Evolutionary conservation across 2,113 vertebrate species (phyloP).

Genomic region (Brachyhypopomus gauderio): DNA sequence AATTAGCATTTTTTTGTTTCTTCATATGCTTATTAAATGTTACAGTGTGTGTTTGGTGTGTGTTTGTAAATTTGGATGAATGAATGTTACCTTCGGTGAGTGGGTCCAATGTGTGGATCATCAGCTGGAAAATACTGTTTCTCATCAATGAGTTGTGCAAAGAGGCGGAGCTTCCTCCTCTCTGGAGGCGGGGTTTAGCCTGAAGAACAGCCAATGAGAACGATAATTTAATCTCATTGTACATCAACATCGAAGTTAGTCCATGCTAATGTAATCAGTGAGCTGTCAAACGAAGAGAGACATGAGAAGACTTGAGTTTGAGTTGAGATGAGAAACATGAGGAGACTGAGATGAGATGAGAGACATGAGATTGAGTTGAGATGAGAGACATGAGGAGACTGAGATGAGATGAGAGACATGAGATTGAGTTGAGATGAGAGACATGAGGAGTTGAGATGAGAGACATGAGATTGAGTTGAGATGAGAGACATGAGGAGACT

Average conservation of each 20-base stretch:
- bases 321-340: background rate
- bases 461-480: background rate
- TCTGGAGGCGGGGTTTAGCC: constrained; percentile 75
- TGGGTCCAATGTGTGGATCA: constrained; percentile 78
- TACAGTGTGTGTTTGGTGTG: background rate
- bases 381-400: background rate
- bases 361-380: background rate
- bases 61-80: constrained; percentile 18
- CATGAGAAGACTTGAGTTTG: too few species aligned
- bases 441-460: background rate
- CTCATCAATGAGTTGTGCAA: constrained; percentile 78
- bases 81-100: constrained; percentile 68
- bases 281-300: background rate
- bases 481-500: background rate
- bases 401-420: background rate
- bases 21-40: too few species aligned
- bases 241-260: too few species aligned
- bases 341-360: background rate
- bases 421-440: background rate
- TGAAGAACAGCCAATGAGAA: constrained; percentile 26
- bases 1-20: too few species aligned
- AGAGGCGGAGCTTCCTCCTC: constrained; percentile 77
- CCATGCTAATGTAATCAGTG: background rate
- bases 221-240: background rate
- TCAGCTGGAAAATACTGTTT: constrained; percentile 79